These are phyloP conservation scores for Tetanocera ferruginea DNA, from an alignment of 2,888 invertebrate genomes.

Conservation along the genomic window DNA sequence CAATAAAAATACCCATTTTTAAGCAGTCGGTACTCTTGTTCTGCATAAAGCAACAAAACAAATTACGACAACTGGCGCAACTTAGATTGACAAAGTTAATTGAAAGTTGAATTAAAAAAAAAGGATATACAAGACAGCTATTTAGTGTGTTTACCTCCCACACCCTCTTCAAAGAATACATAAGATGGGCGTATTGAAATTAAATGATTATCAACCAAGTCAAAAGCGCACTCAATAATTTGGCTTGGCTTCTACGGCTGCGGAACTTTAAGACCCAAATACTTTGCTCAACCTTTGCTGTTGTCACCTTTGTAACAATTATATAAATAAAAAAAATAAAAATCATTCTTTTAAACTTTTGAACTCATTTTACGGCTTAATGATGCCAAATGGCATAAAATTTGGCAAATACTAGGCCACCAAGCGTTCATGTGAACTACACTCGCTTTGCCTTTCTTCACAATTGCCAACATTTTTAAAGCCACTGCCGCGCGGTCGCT, in stretches of 20 bases:
- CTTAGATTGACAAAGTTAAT: not conserved
- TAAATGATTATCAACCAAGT: not conserved
- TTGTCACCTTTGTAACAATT: too few species aligned
- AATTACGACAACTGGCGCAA: not conserved
- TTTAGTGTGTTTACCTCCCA: too few species aligned
- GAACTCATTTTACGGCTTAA: conserved; percentile 31
- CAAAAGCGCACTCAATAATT: not conserved
- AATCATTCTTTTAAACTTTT: conserved; percentile 16
- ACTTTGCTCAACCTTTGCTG: not conserved
- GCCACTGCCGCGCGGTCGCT: not conserved
- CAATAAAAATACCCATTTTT: not conserved
- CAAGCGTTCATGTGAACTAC: not conserved
- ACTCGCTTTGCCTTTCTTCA: not conserved
- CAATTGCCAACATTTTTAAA: not conserved
- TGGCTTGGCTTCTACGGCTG: not conserved
- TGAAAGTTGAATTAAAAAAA: not conserved
- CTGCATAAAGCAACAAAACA: too few species aligned
- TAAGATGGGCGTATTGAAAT: not conserved
- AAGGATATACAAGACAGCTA: not conserved
- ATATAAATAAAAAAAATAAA: not conserved
- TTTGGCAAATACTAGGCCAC: not conserved
- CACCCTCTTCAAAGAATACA: not conserved
- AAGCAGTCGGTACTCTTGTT: too few species aligned
- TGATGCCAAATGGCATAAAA: conserved; percentile 8
- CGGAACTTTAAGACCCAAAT: not conserved